Evolutionary conservation across 2,113 vertebrate genomes (phyloP).

Genomic region (Melanerpes formicivorus): DNA sequence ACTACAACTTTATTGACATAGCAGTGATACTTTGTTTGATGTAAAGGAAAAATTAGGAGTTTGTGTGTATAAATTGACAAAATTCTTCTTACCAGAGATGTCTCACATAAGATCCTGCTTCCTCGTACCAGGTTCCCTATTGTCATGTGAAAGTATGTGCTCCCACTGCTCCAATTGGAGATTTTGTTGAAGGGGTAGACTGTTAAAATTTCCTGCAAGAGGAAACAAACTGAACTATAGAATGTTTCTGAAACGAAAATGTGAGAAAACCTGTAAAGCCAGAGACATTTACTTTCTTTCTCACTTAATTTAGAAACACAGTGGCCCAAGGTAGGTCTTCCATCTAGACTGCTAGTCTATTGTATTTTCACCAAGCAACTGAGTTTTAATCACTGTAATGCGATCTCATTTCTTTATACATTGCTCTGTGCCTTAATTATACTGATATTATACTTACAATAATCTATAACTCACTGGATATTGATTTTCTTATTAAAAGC

Average conservation of each 20-base stretch:
- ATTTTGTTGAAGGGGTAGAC: constrained; percentile 91
- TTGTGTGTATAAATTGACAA: neutral
- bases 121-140: constrained; percentile 88
- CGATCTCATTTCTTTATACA: neutral
- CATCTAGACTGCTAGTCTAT: neutral
- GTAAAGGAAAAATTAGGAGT: neutral
- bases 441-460: neutral
- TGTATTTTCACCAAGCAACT: neutral
- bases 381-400: neutral
- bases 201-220: constrained; percentile 83
- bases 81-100: constrained; percentile 88
- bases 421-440: neutral
- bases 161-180: constrained; percentile 96
- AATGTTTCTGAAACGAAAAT: neutral
- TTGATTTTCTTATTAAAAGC: neutral
- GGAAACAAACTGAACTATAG: neutral
- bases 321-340: neutral
- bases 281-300: neutral
- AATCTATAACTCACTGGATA: neutral
- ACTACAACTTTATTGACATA: neutral
- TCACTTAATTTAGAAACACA: neutral
- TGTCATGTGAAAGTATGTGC: constrained; percentile 97
- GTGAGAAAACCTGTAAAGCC: neutral
- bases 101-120: constrained; percentile 93
- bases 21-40: neutral